Percentiles rank a stretch among this genome's conserved stretches.
Conservation (phyloP, 2,797 vertebrate species). For the Rhincodon typus region DNA sequence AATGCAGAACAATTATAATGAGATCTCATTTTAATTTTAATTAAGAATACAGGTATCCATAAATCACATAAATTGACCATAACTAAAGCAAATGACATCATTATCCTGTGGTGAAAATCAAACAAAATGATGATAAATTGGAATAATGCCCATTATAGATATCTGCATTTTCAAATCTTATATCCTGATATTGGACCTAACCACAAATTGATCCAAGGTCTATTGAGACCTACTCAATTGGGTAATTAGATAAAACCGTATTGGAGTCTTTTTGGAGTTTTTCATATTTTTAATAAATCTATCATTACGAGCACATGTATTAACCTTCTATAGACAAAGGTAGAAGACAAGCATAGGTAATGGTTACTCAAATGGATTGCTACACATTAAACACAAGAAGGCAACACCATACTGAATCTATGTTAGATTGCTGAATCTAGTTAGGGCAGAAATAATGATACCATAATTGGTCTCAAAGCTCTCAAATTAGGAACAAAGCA, state of each 20-base stretch:
- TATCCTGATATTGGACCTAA: not conserved
- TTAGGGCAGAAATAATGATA: not conserved
- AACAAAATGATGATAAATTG: not conserved
- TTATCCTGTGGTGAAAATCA: not conserved
- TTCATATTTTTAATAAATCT: not conserved
- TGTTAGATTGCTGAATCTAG: not conserved
- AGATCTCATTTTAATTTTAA: slow-evolving; percentile 21
- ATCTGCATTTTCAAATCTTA: not conserved
- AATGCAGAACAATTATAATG: not conserved
- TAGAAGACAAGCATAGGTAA: not conserved
- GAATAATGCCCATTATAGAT: not conserved
- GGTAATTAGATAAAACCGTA: not conserved
- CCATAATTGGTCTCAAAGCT: not conserved
- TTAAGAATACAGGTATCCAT: not conserved
- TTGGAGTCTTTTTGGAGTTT: not conserved
- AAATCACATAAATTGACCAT: not conserved
- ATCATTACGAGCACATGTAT: not conserved
- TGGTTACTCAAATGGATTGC: not conserved
- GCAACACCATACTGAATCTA: not conserved
- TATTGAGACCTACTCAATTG: not conserved
- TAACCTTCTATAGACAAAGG: not conserved
- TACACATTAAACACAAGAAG: not conserved
- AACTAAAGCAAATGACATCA: not conserved
- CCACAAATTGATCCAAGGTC: not conserved
- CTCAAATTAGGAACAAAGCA: not conserved